phyloP scores from a whole-genome alignment of 2,113 vertebrate genomes.

The Tachycineta bicolor region DNA sequence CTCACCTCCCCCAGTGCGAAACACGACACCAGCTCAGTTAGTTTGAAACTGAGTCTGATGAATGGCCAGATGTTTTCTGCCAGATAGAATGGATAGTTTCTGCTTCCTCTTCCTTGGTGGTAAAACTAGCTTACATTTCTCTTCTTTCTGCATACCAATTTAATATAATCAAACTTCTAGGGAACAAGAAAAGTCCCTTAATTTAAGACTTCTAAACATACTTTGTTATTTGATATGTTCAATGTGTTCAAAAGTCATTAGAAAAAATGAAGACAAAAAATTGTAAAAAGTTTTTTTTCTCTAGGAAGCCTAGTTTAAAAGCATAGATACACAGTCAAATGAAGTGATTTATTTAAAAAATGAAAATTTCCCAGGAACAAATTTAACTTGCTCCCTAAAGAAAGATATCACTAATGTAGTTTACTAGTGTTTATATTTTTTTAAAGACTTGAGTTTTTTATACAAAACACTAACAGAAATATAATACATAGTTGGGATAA shows the following conservation, averaged over 20 bases:
- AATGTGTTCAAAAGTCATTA: background rate
- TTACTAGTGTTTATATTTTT: background rate
- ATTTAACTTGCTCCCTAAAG: background rate
- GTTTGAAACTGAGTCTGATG: background rate
- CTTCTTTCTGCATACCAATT: background rate
- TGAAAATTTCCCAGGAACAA: background rate
- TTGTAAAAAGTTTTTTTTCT: background rate
- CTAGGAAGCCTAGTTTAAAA: background rate
- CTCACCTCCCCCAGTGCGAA: background rate
- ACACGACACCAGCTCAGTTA: background rate
- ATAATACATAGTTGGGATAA: background rate
- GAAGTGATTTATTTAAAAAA: background rate
- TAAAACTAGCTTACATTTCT: background rate
- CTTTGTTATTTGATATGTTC: background rate
- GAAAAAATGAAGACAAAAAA: background rate
- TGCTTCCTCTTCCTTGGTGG: background rate
- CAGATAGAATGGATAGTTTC: background rate
- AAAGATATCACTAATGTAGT: background rate
- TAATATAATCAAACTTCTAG: background rate
- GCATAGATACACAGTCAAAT: background rate
- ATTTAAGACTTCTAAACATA: background rate
- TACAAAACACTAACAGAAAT: background rate
- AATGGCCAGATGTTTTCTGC: background rate
- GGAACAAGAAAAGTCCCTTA: background rate
- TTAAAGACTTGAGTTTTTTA: background rate